Base-by-base conservation (phyloP, 92 coral and sea anemone species). In the Porites divaricata region DNA sequence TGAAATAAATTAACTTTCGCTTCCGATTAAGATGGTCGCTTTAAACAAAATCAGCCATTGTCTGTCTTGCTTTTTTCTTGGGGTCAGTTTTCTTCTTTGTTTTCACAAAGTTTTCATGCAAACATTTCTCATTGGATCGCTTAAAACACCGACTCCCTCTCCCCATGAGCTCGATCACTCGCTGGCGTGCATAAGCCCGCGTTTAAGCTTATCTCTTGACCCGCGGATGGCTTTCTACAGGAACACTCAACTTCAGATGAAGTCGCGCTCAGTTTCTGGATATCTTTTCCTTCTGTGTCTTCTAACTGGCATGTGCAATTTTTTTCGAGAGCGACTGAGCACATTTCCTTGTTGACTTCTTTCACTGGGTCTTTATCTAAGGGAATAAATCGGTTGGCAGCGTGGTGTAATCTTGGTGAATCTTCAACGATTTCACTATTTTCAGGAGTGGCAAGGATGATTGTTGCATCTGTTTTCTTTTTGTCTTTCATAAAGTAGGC, bases 371-470 rank as follows among this genome's bases (percentile, higher is more conserved):
- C 28, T 48, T 26, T 67, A 11, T 52, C 84, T 5, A 67, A 26
- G 25, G 66, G n/a, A 12, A 68, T 68, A 1, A 80, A 54, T 28
- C 76, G 53, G 57, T n/a, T 26, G 20, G 67, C 69, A n/a, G 85
- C 85, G 51, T 76, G 85, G 13, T 69, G 67, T 17, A 69, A 80
- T 57, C 48, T 69, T 16, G 86, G 86, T 16, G 86, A 82, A 68
- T 82, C 86, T 63, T 82, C 86, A 2, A 72, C 86, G 57, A 82
- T 82, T 25, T 71, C 86, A 63, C 86, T 82, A 17, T 20, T 82
- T 65, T 82, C 86, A 9, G 86, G 86, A 1, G 79, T 82, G 70
- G 86, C 86, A n/a, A 82, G 72, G 52, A 82, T 67, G n/a, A 82
- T 49, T 50, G 49, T 82, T 50, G n/a, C 22, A 6, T 82, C 86